Conservation (phyloP, 2,113 vertebrate species). For the Porphyrio hochstetteri region DNA sequence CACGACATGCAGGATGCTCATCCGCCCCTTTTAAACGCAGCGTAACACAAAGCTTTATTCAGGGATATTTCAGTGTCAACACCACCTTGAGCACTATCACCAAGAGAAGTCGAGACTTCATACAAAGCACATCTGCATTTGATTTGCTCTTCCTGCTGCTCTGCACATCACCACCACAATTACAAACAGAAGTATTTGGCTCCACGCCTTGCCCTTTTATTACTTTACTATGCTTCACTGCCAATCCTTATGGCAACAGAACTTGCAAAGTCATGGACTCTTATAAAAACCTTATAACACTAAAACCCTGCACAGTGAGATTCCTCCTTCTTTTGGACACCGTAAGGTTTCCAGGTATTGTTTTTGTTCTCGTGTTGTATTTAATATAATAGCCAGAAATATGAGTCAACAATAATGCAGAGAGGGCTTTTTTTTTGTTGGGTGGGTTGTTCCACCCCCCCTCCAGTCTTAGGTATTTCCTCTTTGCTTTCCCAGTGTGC, state of each 20-base stretch:
- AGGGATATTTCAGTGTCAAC: background rate
- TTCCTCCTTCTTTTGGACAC: slow-evolving; percentile 30
- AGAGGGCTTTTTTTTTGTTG: background rate
- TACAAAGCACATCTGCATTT: slow-evolving; percentile 45
- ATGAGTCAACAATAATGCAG: slow-evolving; percentile 59
- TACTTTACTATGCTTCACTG: slow-evolving; percentile 62
- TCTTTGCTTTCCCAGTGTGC: background rate
- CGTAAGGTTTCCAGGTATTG: slow-evolving; percentile 60
- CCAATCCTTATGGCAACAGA: slow-evolving; percentile 66
- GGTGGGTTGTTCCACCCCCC: background rate
- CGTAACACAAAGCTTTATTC: background rate
- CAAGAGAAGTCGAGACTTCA: slow-evolving; percentile 2
- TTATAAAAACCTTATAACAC: slow-evolving; percentile 26
- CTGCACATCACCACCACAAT: slow-evolving; percentile 63
- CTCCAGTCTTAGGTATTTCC: slow-evolving; percentile 20
- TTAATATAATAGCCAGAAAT: slow-evolving; percentile 67
- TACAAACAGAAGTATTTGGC: slow-evolving; percentile 67
- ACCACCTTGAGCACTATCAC: slow-evolving; percentile 45
- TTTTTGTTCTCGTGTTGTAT: slow-evolving; percentile 50
- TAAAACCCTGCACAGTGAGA: background rate
- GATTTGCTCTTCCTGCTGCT: slow-evolving; percentile 66
- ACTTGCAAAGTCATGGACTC: slow-evolving; percentile 69
- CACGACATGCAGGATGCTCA: accelerated
- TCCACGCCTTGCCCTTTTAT: slow-evolving; percentile 61
- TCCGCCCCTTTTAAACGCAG: background rate